Base-by-base conservation (phyloP, 2,797 vertebrate species). In the Channa striata region DNA sequence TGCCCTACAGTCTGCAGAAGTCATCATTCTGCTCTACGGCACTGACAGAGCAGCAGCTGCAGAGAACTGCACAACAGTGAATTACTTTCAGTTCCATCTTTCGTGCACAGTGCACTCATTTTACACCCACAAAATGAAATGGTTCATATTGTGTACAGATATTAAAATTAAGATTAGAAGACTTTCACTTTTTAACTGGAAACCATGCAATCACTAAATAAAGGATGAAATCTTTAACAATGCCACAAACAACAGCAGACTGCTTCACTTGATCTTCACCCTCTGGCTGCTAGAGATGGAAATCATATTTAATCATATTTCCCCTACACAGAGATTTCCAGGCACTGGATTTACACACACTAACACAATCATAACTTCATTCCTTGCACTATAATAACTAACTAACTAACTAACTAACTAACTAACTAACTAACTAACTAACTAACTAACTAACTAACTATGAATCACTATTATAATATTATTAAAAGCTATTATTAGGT, bases 1-100 rank as follows among this genome's bases (percentile, higher is more conserved):
- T 73, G 70, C 72, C 57, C 52, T 87, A 57, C 47, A 77, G 82
- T 92, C 92, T 93, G 92, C 82, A 89, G 81, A 90, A 92, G 56
- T 86, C 78, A 93, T 92, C 87, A 89, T 20, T 13, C 43, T 62
- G 17, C 25, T 68, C 43, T 52, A 21, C 40, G 23, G 63, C 30
- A 16, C 52, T 82, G 53, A 57, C 40, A 20, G n/a, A 37, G 50
- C 33, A 68, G 25, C 10, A 39, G 42, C 42, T n/a, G n/a, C 11
- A 56, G 6, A 54, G 8, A 13, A 1, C n/a, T 40, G 25, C 25
- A 19, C 50, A 34, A 21, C 34, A 25, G 12, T 16, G 25, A 30
- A 30, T 20, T 54, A 39, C 52, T 39, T 19, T 69, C 13, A 25
- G 17, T 34, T 58, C 12, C 9, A 34, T 50, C 3, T 12, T 11